These are phyloP conservation scores for Xestia ashworthii DNA, from an alignment of 2,888 invertebrate species.

Conservation along the genomic window DNA sequence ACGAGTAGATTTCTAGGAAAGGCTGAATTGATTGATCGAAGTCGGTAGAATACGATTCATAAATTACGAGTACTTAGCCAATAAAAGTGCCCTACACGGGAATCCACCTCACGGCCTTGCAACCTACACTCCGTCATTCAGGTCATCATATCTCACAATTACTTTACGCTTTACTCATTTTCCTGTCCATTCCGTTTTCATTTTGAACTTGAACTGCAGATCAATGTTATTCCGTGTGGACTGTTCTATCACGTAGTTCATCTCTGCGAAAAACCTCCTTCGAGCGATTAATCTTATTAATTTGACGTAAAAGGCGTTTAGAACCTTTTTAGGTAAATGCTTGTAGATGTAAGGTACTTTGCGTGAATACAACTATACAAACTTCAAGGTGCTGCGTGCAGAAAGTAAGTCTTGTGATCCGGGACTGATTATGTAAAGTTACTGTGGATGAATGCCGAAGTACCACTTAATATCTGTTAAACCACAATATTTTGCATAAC, in stretches of 20 bases:
- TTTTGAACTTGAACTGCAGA: slow-evolving; percentile 60
- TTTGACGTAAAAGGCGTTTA: slow-evolving; percentile 22
- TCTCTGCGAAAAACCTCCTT: slow-evolving; percentile 37
- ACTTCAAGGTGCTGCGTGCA: slow-evolving; percentile 34
- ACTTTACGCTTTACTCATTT: slow-evolving; percentile 40
- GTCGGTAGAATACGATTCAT: not conserved
- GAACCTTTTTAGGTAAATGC: slow-evolving; percentile 27
- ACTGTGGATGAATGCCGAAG: slow-evolving; percentile 50
- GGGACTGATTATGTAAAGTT: slow-evolving; percentile 33
- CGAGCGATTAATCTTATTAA: slow-evolving; percentile 21
- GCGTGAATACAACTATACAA: slow-evolving; percentile 42
- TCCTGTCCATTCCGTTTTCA: slow-evolving; percentile 41
- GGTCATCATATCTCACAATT: slow-evolving; percentile 33
- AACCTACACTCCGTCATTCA: slow-evolving; percentile 23
- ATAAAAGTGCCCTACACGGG: slow-evolving; percentile 3
- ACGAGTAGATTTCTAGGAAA: not conserved
- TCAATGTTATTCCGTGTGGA: slow-evolving; percentile 37
- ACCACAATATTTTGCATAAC: slow-evolving; percentile 22
- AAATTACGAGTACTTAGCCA: too few relatives aligned
- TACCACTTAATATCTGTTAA: slow-evolving; percentile 38
- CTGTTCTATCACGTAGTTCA: slow-evolving; percentile 28
- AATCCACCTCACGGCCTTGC: slow-evolving; percentile 13
- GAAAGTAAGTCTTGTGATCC: slow-evolving; percentile 25
- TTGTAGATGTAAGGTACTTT: slow-evolving; percentile 1
- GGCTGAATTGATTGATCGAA: not conserved